Conservation (phyloP, 1,140 invertebrate genomes). For the Drosophila nannoptera region DNA sequence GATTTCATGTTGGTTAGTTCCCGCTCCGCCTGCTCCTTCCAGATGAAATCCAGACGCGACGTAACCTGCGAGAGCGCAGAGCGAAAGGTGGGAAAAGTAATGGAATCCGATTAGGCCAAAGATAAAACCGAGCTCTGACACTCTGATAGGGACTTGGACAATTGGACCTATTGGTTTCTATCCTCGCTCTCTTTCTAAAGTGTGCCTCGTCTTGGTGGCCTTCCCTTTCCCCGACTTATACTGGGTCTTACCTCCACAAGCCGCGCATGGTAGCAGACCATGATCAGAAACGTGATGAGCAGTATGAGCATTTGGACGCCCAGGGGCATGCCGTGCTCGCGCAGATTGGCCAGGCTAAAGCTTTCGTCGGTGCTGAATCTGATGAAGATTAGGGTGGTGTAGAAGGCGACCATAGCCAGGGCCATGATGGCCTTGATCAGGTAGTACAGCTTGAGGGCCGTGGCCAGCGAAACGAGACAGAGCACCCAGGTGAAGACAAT, state of each 20-base stretch:
- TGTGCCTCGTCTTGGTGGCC: too few relatives aligned
- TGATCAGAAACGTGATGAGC: constrained; percentile 88
- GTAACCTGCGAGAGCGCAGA: constrained; percentile 82
- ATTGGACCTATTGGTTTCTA: too few relatives aligned
- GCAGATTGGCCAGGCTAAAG: constrained; percentile 57
- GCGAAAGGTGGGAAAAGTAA: neutral
- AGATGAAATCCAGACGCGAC: constrained; percentile 94
- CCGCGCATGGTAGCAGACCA: constrained; percentile 94
- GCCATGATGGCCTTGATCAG: constrained; percentile 92
- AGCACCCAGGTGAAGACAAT: constrained; percentile 96
- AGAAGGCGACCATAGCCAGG: constrained; percentile 86
- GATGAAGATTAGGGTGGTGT: constrained; percentile 85
- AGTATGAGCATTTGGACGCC: constrained; percentile 89
- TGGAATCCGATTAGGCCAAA: neutral
- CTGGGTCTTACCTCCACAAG: constrained; percentile 84
- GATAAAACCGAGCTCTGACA: too few relatives aligned
- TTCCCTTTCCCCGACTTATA: too few relatives aligned
- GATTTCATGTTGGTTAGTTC: constrained; percentile 93
- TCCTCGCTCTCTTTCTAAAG: too few relatives aligned
- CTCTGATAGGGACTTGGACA: too few relatives aligned
- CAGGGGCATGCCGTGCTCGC: constrained; percentile 82
- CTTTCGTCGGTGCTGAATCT: constrained; percentile 77
- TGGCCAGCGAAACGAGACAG: constrained; percentile 92
- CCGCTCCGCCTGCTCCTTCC: constrained; percentile 95
- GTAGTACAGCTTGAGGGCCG: constrained; percentile 95